Evolutionary conservation across 2,888 invertebrate genomes (phyloP), one percentile per base, ranked within the genome.

Genomic region (Phrixothrix hirtus): DNA sequence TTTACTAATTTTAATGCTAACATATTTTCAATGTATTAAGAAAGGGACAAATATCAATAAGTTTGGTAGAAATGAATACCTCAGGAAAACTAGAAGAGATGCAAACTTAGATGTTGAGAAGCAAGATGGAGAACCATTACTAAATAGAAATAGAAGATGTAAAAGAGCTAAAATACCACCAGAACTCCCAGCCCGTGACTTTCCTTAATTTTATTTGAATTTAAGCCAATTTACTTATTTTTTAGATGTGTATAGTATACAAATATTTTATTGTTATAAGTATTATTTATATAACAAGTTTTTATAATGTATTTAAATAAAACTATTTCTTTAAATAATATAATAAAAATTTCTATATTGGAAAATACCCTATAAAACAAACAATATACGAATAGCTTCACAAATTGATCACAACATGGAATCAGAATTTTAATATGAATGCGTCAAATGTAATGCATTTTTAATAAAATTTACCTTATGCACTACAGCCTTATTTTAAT

Each of bases 161-260:
- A 45, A 43, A 21, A 41, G 55, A 39, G 26, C n/a, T 12, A 25
- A 30, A 49, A 34, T 15, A 30, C 55, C 61, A 1, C 67, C 67
- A 1, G 57, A 58, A 48, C 66, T 64, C 6, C 67, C 67, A n/a
- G 62, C 66, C 10, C 63, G 60, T 5, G 66, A 67, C 49, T 67
- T 67, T 55, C 59, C 48, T 13, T 57, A 53, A 10, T 3, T 43
- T 15, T 48, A 41, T 17, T 43, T 25, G 42, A 46, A 15, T 37
- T 46, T 46, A 39, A 10, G 16, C 29, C 10, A 17, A 10, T 39
- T 15, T 41, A 37, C 16, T 44, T 35, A 45, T 34, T 29, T 16
- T 27, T 16, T 21, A 38, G 30, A 35, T 41, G 10, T 39, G 13
- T 35, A 16, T 13, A 45, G 37, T 38, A 30, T 54, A 39, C 44